A percentile compares a stretch with the other conserved stretches of the same genome.
These are phyloP conservation scores for Capitulum mitella DNA, from an alignment of 2,888 invertebrate species.

Conservation along the genomic window DNA sequence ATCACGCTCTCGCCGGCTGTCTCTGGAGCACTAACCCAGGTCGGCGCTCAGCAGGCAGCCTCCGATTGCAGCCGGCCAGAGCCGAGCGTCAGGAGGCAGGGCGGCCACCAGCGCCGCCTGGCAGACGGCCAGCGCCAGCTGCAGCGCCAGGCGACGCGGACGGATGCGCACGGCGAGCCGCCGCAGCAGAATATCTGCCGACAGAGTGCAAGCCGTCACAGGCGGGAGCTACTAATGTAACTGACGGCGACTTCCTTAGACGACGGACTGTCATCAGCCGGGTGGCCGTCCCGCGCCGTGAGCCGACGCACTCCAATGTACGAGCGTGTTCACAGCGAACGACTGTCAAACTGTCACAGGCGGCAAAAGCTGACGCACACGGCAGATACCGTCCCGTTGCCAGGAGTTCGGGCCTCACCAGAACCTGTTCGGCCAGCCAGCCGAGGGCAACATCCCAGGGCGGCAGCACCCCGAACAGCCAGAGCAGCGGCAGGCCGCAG, in stretches of 20 bases:
- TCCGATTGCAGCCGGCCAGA: background rate
- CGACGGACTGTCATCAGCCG: too few species aligned
- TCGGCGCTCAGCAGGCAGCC: background rate
- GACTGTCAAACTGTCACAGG: too few species aligned
- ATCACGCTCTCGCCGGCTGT: background rate
- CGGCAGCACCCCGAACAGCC: background rate
- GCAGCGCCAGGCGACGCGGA: background rate
- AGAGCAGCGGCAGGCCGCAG: constrained; percentile 5
- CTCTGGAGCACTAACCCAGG: background rate
- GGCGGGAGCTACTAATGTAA: too few species aligned
- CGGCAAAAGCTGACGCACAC: too few species aligned
- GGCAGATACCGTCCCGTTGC: too few species aligned
- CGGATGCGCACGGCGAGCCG: background rate
- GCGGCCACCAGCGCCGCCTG: background rate
- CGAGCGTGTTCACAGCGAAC: too few species aligned
- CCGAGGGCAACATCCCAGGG: background rate
- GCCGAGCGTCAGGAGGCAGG: background rate
- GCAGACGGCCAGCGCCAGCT: background rate
- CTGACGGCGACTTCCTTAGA: too few species aligned
- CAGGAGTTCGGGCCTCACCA: too few species aligned
- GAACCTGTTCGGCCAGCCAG: background rate
- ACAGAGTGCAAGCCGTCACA: too few species aligned
- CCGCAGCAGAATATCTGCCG: background rate
- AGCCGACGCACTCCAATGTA: too few species aligned
- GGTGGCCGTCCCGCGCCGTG: too few species aligned